phyloP scores from a whole-genome alignment of 2,888 invertebrate genomes.

The Choristoneura rosaceana region DNA sequence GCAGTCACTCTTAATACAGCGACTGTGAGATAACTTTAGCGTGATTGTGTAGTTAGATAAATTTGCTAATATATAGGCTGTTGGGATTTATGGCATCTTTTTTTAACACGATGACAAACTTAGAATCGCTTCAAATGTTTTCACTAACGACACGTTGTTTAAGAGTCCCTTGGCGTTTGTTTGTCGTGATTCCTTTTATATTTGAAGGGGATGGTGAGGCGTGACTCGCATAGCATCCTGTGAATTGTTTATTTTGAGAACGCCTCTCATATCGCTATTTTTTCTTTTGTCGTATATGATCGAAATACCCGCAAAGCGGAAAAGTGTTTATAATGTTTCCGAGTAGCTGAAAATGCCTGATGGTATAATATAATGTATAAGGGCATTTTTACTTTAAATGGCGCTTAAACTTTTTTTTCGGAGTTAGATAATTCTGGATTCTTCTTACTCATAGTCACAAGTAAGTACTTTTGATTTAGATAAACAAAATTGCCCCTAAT shows the following conservation, averaged over 20 bases:
- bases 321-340: constrained; percentile 1
- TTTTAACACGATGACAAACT: constrained; percentile 76
- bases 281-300: constrained; percentile 22
- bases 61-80: constrained; percentile 38
- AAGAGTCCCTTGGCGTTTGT: constrained; percentile 61
- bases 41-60: not conserved
- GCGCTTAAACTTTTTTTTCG: too few relatives aligned
- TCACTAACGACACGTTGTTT: constrained; percentile 66
- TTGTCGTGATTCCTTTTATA: constrained; percentile 55
- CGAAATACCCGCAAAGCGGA: not conserved
- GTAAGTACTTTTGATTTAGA: too few relatives aligned
- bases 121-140: constrained; percentile 63
- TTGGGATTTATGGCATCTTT: constrained; percentile 56
- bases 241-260: constrained; percentile 28
- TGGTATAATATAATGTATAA: too few relatives aligned
- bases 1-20: not conserved
- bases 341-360: not conserved
- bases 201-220: constrained; percentile 23
- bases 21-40: not conserved
- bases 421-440: too few relatives aligned
- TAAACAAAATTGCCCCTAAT: too few relatives aligned
- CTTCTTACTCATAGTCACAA: too few relatives aligned
- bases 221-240: constrained; percentile 27
- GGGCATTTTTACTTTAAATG: too few relatives aligned
- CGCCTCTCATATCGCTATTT: constrained; percentile 24